phyloP scores from a whole-genome alignment of 2,888 invertebrate genomes.

The Miltochrista miniata region DNA sequence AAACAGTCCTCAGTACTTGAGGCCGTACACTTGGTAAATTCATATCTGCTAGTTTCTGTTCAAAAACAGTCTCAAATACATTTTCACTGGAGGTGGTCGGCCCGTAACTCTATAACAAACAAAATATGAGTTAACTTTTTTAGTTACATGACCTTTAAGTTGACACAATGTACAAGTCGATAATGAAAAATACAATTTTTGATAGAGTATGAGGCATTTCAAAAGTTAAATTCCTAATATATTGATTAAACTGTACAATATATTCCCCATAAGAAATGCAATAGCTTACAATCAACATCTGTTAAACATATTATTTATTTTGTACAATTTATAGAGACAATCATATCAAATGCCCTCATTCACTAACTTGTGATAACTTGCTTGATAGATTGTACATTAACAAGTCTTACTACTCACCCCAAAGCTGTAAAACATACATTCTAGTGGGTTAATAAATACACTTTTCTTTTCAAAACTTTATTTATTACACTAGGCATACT shows the following conservation, averaged over 20 bases:
- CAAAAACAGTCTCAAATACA: constrained; percentile 74
- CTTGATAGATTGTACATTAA: constrained; percentile 24
- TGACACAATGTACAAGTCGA: too few relatives aligned
- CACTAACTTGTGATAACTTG: constrained; percentile 13
- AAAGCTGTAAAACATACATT: constrained; percentile 29
- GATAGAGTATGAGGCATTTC: neutral
- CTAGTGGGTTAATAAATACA: constrained; percentile 56
- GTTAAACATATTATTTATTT: constrained; percentile 27
- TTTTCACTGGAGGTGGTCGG: constrained; percentile 82
- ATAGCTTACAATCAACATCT: constrained; percentile 52
- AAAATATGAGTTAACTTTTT: constrained; percentile 5
- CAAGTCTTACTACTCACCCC: constrained; percentile 39
- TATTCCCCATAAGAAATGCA: constrained; percentile 35
- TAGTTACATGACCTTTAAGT: too few relatives aligned
- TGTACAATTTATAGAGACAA: constrained; percentile 30
- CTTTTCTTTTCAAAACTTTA: constrained; percentile 50
- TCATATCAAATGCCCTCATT: constrained; percentile 54
- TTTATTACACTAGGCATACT: constrained; percentile 35
- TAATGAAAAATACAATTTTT: too few relatives aligned
- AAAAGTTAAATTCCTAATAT: neutral
- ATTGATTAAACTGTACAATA: neutral
- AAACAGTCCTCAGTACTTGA: constrained; percentile 72
- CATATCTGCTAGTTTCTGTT: constrained; percentile 78
- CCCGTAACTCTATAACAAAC: constrained; percentile 80
- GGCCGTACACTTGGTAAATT: constrained; percentile 74